Conservation (phyloP, 2,888 invertebrate genomes). For the Camptogramma bilineatum region DNA sequence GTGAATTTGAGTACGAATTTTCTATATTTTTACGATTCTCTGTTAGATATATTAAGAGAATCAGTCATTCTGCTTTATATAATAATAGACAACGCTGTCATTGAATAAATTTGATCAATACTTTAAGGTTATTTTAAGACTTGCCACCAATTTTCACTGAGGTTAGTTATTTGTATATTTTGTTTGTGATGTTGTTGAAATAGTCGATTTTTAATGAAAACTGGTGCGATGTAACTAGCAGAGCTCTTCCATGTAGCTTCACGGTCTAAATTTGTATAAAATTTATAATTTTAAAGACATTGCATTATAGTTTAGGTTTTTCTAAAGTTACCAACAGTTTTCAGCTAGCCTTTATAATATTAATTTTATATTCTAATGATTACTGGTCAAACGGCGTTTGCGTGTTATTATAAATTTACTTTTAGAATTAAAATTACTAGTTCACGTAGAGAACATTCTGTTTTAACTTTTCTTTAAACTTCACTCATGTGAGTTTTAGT, state of each 20-base stretch:
- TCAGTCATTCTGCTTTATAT: conserved; percentile 24
- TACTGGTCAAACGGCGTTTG: conserved; percentile 72
- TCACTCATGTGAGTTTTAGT: neutral
- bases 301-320: conserved; percentile 73
- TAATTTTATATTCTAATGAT: conserved; percentile 64
- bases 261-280: conserved; percentile 61
- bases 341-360: conserved; percentile 74
- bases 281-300: conserved; percentile 69
- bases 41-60: conserved; percentile 32
- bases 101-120: conserved; percentile 30
- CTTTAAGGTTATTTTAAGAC: conserved; percentile 21
- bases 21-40: conserved; percentile 50
- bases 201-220: conserved; percentile 29
- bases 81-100: conserved; percentile 24
- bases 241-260: conserved; percentile 43
- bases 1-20: conserved; percentile 52
- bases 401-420: conserved; percentile 51
- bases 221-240: conserved; percentile 23
- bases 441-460: neutral
- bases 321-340: conserved; percentile 84
- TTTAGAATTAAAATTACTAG: neutral
- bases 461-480: neutral
- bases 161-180: conserved; percentile 36
- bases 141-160: conserved; percentile 31
- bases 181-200: conserved; percentile 27